phyloP scores from a whole-genome alignment of 2,888 invertebrate genomes.

The Homarus gammarus region DNA sequence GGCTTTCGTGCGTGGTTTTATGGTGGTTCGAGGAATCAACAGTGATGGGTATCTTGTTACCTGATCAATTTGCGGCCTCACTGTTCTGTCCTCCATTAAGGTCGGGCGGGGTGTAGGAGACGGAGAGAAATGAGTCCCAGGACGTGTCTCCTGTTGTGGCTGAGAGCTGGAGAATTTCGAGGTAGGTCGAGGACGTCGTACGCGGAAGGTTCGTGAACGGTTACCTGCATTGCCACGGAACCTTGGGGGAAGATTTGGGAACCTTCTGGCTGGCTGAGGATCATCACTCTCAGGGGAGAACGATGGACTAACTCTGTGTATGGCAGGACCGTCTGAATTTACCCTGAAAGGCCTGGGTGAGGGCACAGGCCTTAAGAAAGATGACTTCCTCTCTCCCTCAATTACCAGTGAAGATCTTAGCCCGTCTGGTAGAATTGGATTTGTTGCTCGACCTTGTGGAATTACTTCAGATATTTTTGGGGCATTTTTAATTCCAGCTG shows the following conservation, averaged over 20 bases:
- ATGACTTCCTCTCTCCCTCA: conserved; percentile 6
- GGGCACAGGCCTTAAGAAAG: conserved; percentile 28
- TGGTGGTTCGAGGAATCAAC: background rate
- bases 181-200: conserved; percentile 31
- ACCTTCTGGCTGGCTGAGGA: too few species aligned
- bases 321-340: background rate
- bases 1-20: background rate
- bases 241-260: background rate
- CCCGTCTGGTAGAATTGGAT: background rate
- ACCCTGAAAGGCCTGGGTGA: background rate
- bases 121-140: background rate
- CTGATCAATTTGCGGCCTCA: background rate
- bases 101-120: background rate
- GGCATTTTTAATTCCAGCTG: background rate
- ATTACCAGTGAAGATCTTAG: background rate
- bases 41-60: background rate
- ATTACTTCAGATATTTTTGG: conserved; percentile 13
- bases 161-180: conserved; percentile 31
- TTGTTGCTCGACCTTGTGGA: conserved; percentile 10
- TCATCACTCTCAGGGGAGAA: background rate
- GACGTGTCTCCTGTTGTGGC: background rate
- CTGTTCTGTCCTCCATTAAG: background rate
- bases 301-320: background rate
- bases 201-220: background rate
- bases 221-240: background rate